Evolutionary conservation across 2,113 vertebrate genomes (phyloP), one percentile per base, ranked within the genome.

Genomic region (Pterocles burchelli): DNA sequence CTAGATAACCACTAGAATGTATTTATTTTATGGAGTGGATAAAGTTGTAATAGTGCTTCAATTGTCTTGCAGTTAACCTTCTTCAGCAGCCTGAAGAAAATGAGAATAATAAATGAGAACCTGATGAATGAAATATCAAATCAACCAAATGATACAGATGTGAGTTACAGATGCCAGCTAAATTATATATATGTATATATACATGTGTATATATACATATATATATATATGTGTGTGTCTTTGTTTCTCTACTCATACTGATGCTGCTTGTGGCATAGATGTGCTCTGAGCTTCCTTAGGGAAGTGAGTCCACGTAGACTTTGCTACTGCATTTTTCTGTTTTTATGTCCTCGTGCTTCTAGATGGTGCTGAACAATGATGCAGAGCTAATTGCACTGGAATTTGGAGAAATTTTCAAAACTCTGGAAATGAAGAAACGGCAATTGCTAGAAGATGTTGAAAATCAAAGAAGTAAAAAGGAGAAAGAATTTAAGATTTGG

Each of bases 81-180:
- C 95, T 97, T 97, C 77, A 96, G 92, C 71, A 96, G 79, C 46
- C 87, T 98, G 86, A 98, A 97, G 61, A 95, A 97, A 90, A 86
- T 98, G 74, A 96, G 97, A 77, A 67, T 78, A 28, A 49, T 97
- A 70, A 93, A 97, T 59, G 95, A 96, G 79, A 96, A 94, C 68
- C 89, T 98, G 46, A 49, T 36, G 19, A 94, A 94, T 73, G 97
- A 97, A 85, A 74, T 97, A 7, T 66, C 87, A n/a, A 91, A 88
- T 58, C 74, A 20, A 38, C 88, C 71, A 0, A 66, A 52, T 11
- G 89, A 95, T 68, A 33, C 6, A 1, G 79, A 96, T 3, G 97
- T 98, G 76, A 97, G 94, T 95, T 93, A 82, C 29, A 82, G 41
- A 61, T 71, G 34, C 19, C 38, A 38, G 13, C 10, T 90, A 2